Percentiles rank a stretch among this genome's conserved stretches.
Evolutionary conservation across 2,797 vertebrate genomes (phyloP).

Genomic region (Tokudaia tokunoshimensis): DNA sequence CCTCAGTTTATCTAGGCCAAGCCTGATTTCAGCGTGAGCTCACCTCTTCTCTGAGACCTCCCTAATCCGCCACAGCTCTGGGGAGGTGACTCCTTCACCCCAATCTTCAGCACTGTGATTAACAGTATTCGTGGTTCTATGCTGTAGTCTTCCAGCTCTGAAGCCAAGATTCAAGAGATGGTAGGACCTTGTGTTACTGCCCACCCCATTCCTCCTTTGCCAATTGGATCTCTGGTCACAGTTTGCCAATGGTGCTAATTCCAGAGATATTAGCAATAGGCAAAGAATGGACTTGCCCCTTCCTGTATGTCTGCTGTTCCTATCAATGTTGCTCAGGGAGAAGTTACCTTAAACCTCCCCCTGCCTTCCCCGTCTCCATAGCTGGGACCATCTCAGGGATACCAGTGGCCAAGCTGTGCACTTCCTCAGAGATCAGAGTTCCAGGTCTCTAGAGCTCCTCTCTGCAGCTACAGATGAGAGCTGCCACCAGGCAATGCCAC

Average conservation of each 20-base stretch:
- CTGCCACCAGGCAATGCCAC: not conserved
- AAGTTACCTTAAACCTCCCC: not conserved
- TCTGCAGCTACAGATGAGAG: not conserved
- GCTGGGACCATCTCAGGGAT: not conserved
- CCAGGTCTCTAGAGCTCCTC: not conserved
- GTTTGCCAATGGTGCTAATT: constrained; percentile 12
- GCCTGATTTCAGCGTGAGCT: not conserved
- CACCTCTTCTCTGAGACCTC: not conserved
- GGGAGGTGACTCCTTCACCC: not conserved
- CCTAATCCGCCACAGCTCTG: not conserved
- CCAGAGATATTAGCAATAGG: constrained; percentile 14
- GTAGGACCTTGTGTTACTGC: not conserved
- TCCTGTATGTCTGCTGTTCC: not conserved
- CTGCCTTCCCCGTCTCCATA: not conserved
- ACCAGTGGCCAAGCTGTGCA: not conserved
- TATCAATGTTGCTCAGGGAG: not conserved
- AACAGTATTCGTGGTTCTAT: not conserved
- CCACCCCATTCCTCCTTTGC: not conserved
- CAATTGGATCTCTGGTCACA: not conserved
- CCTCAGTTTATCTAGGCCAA: not conserved
- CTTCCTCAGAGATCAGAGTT: not conserved
- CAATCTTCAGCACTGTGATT: not conserved
- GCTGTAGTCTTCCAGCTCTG: not conserved
- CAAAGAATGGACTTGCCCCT: not conserved
- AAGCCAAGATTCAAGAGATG: not conserved